Base-by-base conservation (phyloP, 2,797 vertebrate species). In the Periophthalmus magnuspinnatus region DNA sequence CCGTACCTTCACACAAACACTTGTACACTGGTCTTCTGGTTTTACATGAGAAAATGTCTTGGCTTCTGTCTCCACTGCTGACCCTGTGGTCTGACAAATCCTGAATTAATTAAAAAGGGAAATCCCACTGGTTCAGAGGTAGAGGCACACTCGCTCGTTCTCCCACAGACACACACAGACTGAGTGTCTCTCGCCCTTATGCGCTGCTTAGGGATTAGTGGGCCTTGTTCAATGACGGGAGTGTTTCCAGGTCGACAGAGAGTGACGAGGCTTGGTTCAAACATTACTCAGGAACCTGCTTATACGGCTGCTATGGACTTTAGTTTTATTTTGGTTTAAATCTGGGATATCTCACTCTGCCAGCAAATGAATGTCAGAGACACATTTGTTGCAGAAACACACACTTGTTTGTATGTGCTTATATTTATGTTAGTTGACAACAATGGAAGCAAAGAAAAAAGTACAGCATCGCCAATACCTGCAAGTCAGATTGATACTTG, bases 71-170 rank as follows among this genome's bases (percentile, higher is more conserved):
- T 87, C 86, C 81, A 82, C 81, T 86, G 90, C 91, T 94, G 92
- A 94, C 92, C 93, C 75, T 22, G 69, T 90, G 91, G 85, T 88
- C 88, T 85, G 88, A 91, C 93, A 94, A 94, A 94, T 94, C 94
- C 94, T 90, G 90, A 94, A 93, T 94, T 94, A 94, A 94, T 94
- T 93, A 94, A 94, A 94, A 88, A 92, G 90, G 93, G 92, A 93
- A 94, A 93, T 93, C 94, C 92, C 90, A 90, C 72, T 87, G 82
- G 81, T 86, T 82, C 77, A 64, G 36, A 38, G 74, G 69, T 75
- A 70, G 28, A 34, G 19, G 69, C 69, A 70, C 84, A 72, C 84
- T 76, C 81, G 70, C 82, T 81, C 71, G 82, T 66, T 81, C 78
- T 82, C 71, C 70, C 78, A 86, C 84, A 86, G 77, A 85, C 79